Conservation (phyloP, 2,113 vertebrate genomes). For the Nymphicus hollandicus region DNA sequence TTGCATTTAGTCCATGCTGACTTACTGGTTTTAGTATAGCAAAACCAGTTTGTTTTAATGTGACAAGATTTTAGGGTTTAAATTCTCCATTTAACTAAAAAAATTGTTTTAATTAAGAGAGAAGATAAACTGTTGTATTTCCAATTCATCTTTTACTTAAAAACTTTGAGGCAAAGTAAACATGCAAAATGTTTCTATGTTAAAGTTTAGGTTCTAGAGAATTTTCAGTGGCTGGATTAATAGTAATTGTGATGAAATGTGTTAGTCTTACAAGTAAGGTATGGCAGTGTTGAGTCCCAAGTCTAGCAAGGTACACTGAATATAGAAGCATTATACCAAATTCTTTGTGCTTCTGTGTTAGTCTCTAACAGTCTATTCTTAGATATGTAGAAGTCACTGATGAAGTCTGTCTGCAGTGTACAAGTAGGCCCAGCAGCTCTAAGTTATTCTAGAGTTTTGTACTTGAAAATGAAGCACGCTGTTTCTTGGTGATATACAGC, state of each 20-base stretch:
- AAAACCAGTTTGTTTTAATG: neutral
- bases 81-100: neutral
- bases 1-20: neutral
- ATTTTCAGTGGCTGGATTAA: neutral
- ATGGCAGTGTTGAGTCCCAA: neutral
- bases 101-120: neutral
- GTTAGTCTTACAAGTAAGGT: neutral
- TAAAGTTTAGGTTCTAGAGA: neutral
- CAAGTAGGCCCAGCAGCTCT: neutral
- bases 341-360: neutral
- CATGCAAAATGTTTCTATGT: neutral
- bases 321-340: rapidly evolving
- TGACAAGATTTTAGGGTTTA: neutral
- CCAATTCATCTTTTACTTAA: neutral
- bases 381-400: neutral
- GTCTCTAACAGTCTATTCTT: neutral
- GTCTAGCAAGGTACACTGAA: neutral
- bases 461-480: neutral
- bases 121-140: neutral
- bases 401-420: neutral
- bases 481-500: neutral
- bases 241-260: neutral
- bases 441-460: neutral
- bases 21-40: neutral
- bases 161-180: neutral